A percentile compares a stretch with the other conserved stretches of the same genome.
Evolutionary conservation across 2,888 invertebrate genomes (phyloP).

Genomic region (Limnephilus rhombicus): DNA sequence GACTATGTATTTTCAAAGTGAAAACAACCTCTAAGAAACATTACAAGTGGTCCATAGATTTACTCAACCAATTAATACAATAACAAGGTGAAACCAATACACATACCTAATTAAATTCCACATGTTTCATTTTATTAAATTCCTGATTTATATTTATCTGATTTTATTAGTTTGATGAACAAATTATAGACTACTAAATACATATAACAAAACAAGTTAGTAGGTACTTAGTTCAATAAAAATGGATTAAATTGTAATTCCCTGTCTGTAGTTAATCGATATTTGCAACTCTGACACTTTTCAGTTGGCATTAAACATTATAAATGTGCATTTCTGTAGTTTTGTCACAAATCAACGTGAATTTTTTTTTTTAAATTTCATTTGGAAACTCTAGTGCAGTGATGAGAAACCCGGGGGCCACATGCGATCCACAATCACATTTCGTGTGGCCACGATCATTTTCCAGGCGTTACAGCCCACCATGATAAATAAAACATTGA

Average conservation of each 20-base stretch:
- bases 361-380: background rate
- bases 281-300: background rate
- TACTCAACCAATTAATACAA: background rate
- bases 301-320: background rate
- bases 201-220: constrained; percentile 3
- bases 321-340: background rate
- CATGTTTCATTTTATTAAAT: background rate
- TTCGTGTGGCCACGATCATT: too few species aligned
- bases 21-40: background rate
- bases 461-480: too few species aligned
- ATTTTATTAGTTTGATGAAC: background rate
- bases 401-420: too few species aligned
- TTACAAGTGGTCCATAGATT: constrained; percentile 9
- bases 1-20: background rate
- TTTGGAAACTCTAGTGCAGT: background rate
- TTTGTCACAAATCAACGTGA: background rate
- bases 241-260: background rate
- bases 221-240: background rate
- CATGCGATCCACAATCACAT: too few species aligned
- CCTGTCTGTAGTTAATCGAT: background rate
- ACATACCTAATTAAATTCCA: background rate
- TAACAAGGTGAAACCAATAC: background rate
- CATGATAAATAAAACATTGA: too few species aligned
- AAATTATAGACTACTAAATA: background rate
- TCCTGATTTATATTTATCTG: background rate